Conservation (phyloP, 2,113 vertebrate genomes). For the Nycticorax nycticorax region DNA sequence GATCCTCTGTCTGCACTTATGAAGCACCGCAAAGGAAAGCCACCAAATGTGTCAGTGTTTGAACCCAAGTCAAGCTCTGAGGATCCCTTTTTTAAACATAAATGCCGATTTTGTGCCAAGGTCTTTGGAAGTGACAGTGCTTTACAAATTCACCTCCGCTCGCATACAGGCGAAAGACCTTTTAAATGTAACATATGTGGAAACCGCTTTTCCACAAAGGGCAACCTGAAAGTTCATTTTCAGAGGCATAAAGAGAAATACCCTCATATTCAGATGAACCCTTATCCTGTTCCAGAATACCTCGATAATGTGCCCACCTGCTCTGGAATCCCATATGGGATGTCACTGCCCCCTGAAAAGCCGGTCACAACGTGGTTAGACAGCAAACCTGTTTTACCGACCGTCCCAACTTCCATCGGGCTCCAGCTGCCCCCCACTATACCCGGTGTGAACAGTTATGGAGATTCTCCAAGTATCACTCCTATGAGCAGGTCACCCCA, state of each 20-base stretch:
- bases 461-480: slow-evolving; percentile 91
- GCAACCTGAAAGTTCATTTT: slow-evolving; percentile 98
- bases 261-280: slow-evolving; percentile 99
- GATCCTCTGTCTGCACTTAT: slow-evolving; percentile 96
- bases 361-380: slow-evolving; percentile 97
- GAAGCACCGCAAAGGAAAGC: slow-evolving; percentile 98
- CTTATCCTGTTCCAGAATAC: slow-evolving; percentile 98
- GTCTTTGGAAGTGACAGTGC: slow-evolving; percentile 99
- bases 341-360: slow-evolving; percentile 97
- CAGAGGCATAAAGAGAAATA: slow-evolving; percentile 99
- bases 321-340: slow-evolving; percentile 97
- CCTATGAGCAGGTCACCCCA: slow-evolving; percentile 92
- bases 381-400: slow-evolving; percentile 93
- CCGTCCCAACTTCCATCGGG: slow-evolving; percentile 85
- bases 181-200: slow-evolving; percentile 99
- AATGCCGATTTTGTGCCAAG: slow-evolving; percentile 98
- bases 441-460: slow-evolving; percentile 79
- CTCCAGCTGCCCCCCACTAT: slow-evolving; percentile 92
- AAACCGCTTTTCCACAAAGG: slow-evolving; percentile 98
- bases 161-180: slow-evolving; percentile 96
- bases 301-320: slow-evolving; percentile 98
- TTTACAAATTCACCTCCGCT: slow-evolving; percentile 97
- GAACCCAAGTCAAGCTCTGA: slow-evolving; percentile 95
- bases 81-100: slow-evolving; percentile 99
- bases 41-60: slow-evolving; percentile 95